These are phyloP conservation scores for Sisor rabdophorus DNA, from an alignment of 2,113 vertebrate species.

Conservation along the genomic window DNA sequence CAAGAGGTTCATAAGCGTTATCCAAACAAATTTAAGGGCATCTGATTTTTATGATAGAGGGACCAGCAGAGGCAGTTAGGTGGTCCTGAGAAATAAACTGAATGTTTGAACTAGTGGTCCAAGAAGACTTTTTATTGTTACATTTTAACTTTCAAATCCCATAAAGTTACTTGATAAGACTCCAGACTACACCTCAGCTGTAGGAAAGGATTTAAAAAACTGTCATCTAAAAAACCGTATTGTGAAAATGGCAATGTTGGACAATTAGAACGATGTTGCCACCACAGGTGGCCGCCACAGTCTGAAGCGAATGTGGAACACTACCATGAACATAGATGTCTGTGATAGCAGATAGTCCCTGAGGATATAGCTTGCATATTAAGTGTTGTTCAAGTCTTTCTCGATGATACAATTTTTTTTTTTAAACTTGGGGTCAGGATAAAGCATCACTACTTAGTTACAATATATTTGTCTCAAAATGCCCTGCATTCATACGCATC, in stretches of 20 bases:
- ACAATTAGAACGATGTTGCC: background rate
- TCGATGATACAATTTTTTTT: no score
- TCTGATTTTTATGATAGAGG: no score
- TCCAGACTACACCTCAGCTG: no score
- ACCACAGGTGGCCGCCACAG: no score
- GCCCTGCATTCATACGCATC: background rate
- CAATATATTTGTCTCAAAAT: conserved; percentile 1
- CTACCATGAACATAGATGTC: background rate
- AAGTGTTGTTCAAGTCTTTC: background rate
- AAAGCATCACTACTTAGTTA: background rate
- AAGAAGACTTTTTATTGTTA: background rate
- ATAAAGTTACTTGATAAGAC: background rate
- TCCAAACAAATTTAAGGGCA: no score
- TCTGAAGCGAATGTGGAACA: background rate
- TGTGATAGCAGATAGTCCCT: background rate
- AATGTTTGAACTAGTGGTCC: no score
- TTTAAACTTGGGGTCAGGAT: background rate
- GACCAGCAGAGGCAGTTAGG: no score
- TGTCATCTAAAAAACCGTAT: background rate
- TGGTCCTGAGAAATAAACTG: no score
- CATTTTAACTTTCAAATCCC: background rate
- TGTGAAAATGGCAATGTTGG: background rate
- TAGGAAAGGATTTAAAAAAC: background rate
- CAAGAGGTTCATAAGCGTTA: no score
- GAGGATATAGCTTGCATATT: background rate